Evolutionary conservation across 2,797 vertebrate genomes (phyloP), one percentile per base, ranked within the genome.

Genomic region (Tapera naevia): DNA sequence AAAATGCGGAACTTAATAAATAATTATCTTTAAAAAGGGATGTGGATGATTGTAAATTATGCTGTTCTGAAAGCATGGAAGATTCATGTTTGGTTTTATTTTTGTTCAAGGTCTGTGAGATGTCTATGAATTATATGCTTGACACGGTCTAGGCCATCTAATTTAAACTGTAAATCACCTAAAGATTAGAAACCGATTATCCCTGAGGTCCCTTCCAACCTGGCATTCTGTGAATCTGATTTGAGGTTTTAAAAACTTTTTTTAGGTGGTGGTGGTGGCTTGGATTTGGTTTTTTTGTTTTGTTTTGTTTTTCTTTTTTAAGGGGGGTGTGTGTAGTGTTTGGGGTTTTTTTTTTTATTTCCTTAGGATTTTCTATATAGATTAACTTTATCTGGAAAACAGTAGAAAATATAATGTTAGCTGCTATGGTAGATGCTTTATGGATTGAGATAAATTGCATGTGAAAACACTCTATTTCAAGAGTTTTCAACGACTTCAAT

Each of bases 51-150:
- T 5, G 3, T 2, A 14, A 22, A 1, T 16, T 4, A 9, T 0
- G 0, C 12, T 35, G 3, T 4, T 4, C 3, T 22, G 3, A 24
- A 9, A 0, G 1, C 6, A 0, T 2, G 3, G 5, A 30, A 39
- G 9, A 12, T 9, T 4, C 1, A 7, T 25, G 4, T 2, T 2
- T 1, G 5, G 53, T 39, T 32, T 21, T 3, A 10, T 28, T 5
- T 9, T 43, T 43, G 17, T 43, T 43, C 43, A 13, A 13, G 18
- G 6, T 13, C 17, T 6, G 10, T 4, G 1, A 33, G 4, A 37
- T 7, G n/a, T n/a, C n/a, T n/a, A n/a, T n/a, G n/a, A n/a, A n/a
- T n/a, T n/a, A n/a, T n/a, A n/a, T n/a, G n/a, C n/a, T n/a, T n/a
- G n/a, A n/a, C n/a, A n/a, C n/a, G n/a, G n/a, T n/a, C n/a, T n/a